Percentiles rank a stretch among this genome's conserved stretches.
phyloP scores from a whole-genome alignment of 2,888 invertebrate species.

The Stictocephala bisonia region DNA sequence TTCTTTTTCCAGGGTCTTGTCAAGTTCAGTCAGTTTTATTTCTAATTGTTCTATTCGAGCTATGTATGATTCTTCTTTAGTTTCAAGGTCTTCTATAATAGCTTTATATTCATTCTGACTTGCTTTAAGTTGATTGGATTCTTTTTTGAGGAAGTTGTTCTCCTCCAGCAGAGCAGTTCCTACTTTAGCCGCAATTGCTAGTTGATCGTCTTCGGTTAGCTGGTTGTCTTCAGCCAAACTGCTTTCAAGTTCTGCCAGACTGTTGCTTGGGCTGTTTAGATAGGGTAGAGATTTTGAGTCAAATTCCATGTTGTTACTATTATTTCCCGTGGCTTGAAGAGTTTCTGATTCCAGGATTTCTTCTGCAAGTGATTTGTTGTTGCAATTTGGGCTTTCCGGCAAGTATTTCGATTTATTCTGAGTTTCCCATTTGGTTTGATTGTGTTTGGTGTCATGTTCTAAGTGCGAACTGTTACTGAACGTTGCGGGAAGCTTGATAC shows the following conservation, averaged over 20 bases:
- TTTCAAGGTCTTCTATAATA: constrained; percentile 3
- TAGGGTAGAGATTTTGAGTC: too few relatives aligned
- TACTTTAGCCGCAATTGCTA: constrained; percentile 1
- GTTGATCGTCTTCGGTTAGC: neutral
- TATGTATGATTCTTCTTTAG: constrained; percentile 7
- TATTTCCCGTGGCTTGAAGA: too few relatives aligned
- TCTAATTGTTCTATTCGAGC: constrained; percentile 13
- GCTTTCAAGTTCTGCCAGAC: neutral
- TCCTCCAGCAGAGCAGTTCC: constrained; percentile 6
- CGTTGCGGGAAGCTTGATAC: too few relatives aligned
- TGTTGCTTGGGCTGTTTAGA: too few relatives aligned
- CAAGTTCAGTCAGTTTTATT: neutral
- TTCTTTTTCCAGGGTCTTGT: neutral
- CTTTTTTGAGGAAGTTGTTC: too few relatives aligned
- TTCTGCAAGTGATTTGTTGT: constrained; percentile 2
- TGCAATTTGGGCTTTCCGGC: neutral
- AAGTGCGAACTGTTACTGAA: too few relatives aligned
- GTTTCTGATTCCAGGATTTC: neutral
- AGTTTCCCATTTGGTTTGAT: too few relatives aligned
- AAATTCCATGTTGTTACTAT: too few relatives aligned
- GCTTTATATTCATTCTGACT: neutral
- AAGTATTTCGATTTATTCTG: neutral
- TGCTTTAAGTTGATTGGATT: too few relatives aligned
- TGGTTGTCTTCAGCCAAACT: neutral
- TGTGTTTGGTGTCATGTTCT: too few relatives aligned